phyloP scores from a whole-genome alignment of 35 echinoderm and acorn worm genomes.

The Ophioderma brevispina region DNA sequence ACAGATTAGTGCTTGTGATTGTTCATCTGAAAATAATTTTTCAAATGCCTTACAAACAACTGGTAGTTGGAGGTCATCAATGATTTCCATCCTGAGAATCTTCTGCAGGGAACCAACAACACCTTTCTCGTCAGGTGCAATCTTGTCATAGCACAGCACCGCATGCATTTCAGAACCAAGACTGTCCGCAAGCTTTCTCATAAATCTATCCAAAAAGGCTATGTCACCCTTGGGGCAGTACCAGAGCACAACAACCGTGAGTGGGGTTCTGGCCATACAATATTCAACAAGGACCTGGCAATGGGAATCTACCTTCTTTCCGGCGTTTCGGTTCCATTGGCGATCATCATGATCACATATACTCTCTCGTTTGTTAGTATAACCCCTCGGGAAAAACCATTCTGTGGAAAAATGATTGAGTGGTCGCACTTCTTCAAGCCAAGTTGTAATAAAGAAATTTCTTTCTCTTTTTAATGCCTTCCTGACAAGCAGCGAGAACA shows the following conservation, averaged over 20 bases:
- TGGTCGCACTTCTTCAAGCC: neutral
- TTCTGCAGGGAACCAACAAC: neutral
- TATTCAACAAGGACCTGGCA: neutral
- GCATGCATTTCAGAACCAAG: neutral
- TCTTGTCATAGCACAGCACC: neutral
- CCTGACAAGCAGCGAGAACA: neutral
- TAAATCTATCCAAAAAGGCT: neutral
- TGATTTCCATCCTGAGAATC: neutral
- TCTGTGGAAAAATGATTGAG: neutral
- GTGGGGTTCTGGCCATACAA: neutral
- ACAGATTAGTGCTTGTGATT: neutral
- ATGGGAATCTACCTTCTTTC: slow-evolving; percentile 1
- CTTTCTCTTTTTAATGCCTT: neutral
- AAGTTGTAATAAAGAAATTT: neutral
- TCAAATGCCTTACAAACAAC: neutral
- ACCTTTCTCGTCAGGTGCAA: neutral
- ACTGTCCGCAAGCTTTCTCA: neutral
- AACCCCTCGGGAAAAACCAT: neutral
- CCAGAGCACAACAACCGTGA: neutral
- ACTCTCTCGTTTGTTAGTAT: neutral
- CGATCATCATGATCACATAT: neutral
- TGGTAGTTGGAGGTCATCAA: neutral
- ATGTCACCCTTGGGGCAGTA: neutral
- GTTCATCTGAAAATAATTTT: neutral
- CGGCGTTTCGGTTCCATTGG: neutral